These are phyloP conservation scores for Okapia johnstoni DNA, from an alignment of 2,113 vertebrate genomes.

Conservation along the genomic window DNA sequence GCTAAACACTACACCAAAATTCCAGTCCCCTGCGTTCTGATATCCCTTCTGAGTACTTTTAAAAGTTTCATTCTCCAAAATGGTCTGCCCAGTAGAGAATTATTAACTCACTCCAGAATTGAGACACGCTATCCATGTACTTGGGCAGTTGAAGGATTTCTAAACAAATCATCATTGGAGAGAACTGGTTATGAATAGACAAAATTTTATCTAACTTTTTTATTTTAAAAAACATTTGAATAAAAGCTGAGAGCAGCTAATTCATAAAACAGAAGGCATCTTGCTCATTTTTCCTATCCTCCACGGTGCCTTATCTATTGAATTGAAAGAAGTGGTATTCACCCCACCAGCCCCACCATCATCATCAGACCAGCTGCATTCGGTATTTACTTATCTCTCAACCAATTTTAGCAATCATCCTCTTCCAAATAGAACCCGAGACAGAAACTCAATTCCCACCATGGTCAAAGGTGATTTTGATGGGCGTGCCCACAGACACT, in stretches of 20 bases:
- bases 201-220: background rate
- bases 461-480: background rate
- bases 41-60: background rate
- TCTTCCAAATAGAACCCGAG: background rate
- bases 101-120: slow-evolving; percentile 1
- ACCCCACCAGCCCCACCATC: background rate
- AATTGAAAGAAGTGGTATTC: fast-evolving
- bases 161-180: background rate
- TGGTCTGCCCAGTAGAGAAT: slow-evolving; percentile 52
- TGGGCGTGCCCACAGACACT: background rate
- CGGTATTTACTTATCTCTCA: background rate
- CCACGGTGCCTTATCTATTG: background rate
- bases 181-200: background rate
- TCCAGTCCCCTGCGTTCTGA: background rate
- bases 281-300: fast-evolving
- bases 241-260: background rate
- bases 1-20: background rate
- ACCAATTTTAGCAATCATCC: background rate
- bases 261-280: background rate
- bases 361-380: fast-evolving
- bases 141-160: background rate
- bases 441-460: background rate
- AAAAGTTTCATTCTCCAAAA: slow-evolving; percentile 37
- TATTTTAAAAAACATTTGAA: background rate
- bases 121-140: background rate